Conservation (phyloP, 2,113 vertebrate genomes). For the Sula dactylatra region DNA sequence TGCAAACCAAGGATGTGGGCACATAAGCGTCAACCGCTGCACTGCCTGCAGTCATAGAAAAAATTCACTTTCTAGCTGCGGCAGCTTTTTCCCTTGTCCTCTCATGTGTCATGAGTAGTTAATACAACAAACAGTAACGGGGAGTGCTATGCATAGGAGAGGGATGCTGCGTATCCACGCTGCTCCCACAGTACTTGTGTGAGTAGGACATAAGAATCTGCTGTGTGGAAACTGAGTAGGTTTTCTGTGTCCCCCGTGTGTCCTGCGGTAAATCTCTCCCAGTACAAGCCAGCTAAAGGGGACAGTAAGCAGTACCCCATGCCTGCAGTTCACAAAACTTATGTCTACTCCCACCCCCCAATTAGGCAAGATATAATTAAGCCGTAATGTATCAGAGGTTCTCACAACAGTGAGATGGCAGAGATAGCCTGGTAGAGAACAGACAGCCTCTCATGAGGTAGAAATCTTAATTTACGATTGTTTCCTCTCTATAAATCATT, state of each 20-base stretch:
- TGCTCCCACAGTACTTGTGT: not conserved
- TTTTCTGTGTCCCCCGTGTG: not conserved
- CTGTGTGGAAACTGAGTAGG: not conserved
- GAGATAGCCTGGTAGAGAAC: not conserved
- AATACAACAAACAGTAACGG: accelerated
- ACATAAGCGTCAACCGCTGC: not conserved
- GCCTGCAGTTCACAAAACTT: not conserved
- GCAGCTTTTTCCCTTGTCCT: not conserved
- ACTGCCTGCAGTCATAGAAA: accelerated
- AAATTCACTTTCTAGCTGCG: not conserved
- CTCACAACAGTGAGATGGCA: not conserved
- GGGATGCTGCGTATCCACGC: not conserved
- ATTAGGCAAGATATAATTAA: not conserved
- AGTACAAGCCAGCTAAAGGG: not conserved
- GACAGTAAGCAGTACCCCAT: not conserved
- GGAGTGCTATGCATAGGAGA: not conserved
- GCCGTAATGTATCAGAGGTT: not conserved
- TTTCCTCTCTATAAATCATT: not conserved
- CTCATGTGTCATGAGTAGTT: not conserved
- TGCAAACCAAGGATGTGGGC: not conserved
- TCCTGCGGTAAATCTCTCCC: not conserved
- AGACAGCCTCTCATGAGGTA: not conserved
- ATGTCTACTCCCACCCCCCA: not conserved
- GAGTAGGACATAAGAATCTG: not conserved
- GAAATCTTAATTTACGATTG: not conserved